These are phyloP conservation scores for Apodemia mormo DNA, from an alignment of 2,888 invertebrate species.

Conservation along the genomic window DNA sequence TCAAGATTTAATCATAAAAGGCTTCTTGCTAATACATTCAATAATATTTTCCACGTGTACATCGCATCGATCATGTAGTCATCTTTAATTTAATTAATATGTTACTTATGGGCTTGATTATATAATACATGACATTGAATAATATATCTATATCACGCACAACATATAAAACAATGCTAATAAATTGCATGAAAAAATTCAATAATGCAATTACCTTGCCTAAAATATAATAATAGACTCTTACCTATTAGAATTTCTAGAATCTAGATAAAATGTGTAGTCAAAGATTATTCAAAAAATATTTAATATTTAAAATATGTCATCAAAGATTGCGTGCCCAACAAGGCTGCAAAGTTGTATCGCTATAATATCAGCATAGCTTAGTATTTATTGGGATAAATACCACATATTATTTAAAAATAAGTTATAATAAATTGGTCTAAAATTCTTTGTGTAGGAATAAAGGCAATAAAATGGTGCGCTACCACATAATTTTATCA, in stretches of 20 bases:
- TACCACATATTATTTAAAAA: constrained; percentile 11
- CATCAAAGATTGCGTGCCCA: too few relatives aligned
- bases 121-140: too few relatives aligned
- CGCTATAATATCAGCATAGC: not conserved
- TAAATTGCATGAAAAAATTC: too few relatives aligned
- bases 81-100: not conserved
- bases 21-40: not conserved
- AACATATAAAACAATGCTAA: too few relatives aligned
- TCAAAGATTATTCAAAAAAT: too few relatives aligned
- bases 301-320: too few relatives aligned
- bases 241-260: too few relatives aligned
- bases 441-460: constrained; percentile 51
- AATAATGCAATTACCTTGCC: too few relatives aligned
- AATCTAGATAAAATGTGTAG: too few relatives aligned
- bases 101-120: not conserved
- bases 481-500: constrained; percentile 76
- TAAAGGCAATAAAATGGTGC: constrained; percentile 67
- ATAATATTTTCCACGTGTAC: not conserved
- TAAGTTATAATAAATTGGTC: constrained; percentile 3
- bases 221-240: too few relatives aligned
- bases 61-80: not conserved
- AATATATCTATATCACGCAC: too few relatives aligned
- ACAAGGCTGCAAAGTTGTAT: too few relatives aligned
- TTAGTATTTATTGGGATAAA: not conserved
- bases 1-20: constrained; percentile 9